These are phyloP conservation scores for Harpagifer antarcticus DNA, from an alignment of 2,797 vertebrate species.

Conservation along the genomic window DNA sequence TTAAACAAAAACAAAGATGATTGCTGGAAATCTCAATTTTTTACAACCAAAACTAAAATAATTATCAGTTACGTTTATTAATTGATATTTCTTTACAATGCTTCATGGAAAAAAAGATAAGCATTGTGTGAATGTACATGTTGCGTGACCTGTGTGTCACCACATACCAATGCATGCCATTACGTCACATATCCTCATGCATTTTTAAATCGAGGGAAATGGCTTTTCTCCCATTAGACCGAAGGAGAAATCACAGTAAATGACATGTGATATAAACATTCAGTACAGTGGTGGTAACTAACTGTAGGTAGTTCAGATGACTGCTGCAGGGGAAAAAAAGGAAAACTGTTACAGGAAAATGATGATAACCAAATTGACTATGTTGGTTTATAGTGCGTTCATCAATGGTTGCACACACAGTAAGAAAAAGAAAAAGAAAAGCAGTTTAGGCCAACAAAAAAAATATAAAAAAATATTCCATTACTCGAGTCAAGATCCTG, in stretches of 20 bases:
- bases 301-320: too few relatives aligned
- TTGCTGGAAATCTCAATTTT: too few relatives aligned
- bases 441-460: background rate
- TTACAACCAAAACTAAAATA: too few relatives aligned
- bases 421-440: background rate
- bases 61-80: too few relatives aligned
- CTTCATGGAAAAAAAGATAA: background rate
- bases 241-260: background rate
- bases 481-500: too few relatives aligned
- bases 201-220: conserved; percentile 16
- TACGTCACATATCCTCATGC: conserved; percentile 19
- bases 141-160: conserved; percentile 8
- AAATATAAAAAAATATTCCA: too few relatives aligned
- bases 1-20: too few relatives aligned
- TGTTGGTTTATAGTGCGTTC: background rate
- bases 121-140: background rate
- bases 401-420: too few relatives aligned
- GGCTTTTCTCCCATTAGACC: background rate
- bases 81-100: background rate
- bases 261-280: background rate
- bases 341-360: background rate
- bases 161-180: background rate
- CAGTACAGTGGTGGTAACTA: background rate
- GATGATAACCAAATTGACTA: background rate
- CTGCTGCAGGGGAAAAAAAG: background rate